A percentile compares a stretch with the other conserved stretches of the same genome.
phyloP scores from a whole-genome alignment of 2,797 vertebrate species.

The Chelonia mydas region DNA sequence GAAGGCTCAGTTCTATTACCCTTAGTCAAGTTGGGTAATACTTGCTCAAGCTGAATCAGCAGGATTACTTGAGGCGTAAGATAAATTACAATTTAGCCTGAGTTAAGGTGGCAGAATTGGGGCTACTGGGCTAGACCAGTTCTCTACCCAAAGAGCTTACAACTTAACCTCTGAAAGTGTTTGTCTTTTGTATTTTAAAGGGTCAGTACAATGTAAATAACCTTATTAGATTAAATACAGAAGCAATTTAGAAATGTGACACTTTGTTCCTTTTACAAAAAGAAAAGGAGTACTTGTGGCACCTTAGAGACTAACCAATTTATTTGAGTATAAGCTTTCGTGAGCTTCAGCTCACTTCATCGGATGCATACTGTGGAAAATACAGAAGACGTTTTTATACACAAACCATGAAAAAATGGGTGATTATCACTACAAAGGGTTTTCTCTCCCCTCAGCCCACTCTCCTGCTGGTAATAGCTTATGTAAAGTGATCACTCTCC shows the following conservation, averaged over 20 bases:
- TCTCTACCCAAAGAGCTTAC: neutral
- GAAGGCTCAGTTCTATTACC: conserved; percentile 19
- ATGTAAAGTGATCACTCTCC: too few relatives aligned
- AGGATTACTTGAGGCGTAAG: neutral
- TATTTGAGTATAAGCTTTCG: too few relatives aligned
- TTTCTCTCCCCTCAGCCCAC: too few relatives aligned
- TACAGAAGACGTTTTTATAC: too few relatives aligned
- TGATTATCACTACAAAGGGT: too few relatives aligned
- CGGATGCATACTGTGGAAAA: too few relatives aligned
- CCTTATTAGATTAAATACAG: neutral
- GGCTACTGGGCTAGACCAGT: too few relatives aligned
- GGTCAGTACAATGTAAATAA: neutral
- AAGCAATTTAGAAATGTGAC: neutral
- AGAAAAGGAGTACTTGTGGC: too few relatives aligned
- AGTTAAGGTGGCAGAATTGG: fast-evolving
- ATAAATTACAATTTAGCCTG: neutral
- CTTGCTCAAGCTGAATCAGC: conserved; percentile 15
- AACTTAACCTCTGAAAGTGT: neutral
- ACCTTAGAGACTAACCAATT: too few relatives aligned
- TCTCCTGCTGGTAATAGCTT: too few relatives aligned
- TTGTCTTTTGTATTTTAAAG: neutral
- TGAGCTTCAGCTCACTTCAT: too few relatives aligned
- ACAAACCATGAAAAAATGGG: too few relatives aligned
- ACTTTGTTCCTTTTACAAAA: neutral
- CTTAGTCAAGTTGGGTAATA: fast-evolving